Evolutionary conservation across 2,797 vertebrate genomes (phyloP).

Genomic region (Danio jaintianensis): DNA sequence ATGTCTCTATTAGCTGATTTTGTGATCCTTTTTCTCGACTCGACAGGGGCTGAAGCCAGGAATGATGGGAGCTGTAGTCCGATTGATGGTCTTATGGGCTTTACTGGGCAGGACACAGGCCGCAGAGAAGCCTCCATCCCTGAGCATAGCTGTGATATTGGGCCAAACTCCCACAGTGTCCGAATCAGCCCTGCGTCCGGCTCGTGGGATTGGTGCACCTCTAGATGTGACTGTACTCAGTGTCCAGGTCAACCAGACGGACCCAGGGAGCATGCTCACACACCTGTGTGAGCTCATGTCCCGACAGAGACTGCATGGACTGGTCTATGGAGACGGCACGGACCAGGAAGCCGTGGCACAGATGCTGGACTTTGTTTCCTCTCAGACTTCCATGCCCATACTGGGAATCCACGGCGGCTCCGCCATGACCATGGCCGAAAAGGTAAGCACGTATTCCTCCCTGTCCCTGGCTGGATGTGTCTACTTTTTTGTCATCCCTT

Average conservation of each 20-base stretch:
- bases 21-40: background rate
- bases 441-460: conserved; percentile 81
- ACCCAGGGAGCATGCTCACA: conserved; percentile 97
- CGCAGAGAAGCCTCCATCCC: conserved; percentile 89
- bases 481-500: conserved; percentile 35
- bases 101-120: conserved; percentile 76
- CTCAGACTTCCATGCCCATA: conserved; percentile 95
- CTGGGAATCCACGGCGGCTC: conserved; percentile 96
- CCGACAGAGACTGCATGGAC: conserved; percentile 93
- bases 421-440: conserved; percentile 99
- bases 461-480: conserved; percentile 6
- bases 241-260: conserved; percentile 94
- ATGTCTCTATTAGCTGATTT: background rate
- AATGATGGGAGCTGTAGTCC: conserved; percentile 85
- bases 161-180: conserved; percentile 87
- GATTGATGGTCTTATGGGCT: conserved; percentile 79
- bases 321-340: conserved; percentile 96
- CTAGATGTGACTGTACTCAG: conserved; percentile 91
- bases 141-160: conserved; percentile 95
- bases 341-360: conserved; percentile 98
- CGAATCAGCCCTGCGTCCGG: conserved; percentile 86
- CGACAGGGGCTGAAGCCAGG: conserved; percentile 82
- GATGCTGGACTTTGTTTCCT: conserved; percentile 99
- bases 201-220: conserved; percentile 84
- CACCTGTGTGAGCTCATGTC: conserved; percentile 96